Conservation (phyloP, 2,888 invertebrate species). For the Tenodera sinensis region DNA sequence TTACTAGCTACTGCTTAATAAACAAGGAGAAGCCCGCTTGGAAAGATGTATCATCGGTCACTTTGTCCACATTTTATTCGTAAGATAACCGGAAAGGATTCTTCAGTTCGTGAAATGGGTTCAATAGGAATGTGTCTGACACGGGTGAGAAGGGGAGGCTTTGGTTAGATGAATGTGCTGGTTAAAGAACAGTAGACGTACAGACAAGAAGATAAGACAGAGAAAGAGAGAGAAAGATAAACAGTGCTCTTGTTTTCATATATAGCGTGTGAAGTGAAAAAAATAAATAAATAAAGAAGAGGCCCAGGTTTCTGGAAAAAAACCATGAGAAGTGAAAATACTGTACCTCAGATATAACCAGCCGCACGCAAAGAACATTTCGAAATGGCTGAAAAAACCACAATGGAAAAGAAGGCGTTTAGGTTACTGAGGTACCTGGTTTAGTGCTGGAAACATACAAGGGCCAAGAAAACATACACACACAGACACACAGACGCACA, state of each 20-base stretch:
- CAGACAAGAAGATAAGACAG: background rate
- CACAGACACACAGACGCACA: constrained; percentile 1
- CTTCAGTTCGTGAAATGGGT: background rate
- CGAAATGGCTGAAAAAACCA: constrained; percentile 67
- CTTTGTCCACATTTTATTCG: background rate
- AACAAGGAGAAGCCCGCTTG: background rate
- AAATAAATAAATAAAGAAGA: constrained; percentile 25
- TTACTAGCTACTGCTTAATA: background rate
- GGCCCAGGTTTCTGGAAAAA: constrained; percentile 15
- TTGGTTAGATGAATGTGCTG: background rate
- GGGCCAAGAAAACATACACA: background rate
- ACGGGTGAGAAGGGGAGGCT: background rate
- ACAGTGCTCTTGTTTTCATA: background rate
- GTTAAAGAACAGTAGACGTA: background rate
- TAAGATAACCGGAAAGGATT: background rate
- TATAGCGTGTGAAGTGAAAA: background rate
- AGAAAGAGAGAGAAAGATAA: constrained; percentile 2
- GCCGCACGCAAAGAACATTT: constrained; percentile 82
- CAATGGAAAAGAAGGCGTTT: constrained; percentile 32
- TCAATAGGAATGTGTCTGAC: background rate
- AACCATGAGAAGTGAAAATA: constrained; percentile 39
- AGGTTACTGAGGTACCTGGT: constrained; percentile 18
- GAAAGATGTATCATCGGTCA: background rate
- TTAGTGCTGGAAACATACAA: background rate
- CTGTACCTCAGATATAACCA: constrained; percentile 81